These are phyloP conservation scores for Rana temporaria DNA, from an alignment of 2,113 vertebrate species.

Conservation along the genomic window DNA sequence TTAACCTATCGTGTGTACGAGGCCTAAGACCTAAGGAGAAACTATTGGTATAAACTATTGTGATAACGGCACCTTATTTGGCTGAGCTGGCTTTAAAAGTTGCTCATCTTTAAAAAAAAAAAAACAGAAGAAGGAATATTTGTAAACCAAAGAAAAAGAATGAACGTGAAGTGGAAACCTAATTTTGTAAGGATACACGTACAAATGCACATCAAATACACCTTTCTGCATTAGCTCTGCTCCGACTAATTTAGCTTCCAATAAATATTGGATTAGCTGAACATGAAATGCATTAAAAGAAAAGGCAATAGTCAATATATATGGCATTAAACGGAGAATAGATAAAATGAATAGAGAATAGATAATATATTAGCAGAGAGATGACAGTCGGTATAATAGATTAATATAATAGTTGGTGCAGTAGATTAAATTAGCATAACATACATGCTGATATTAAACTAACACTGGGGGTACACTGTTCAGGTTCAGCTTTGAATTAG, in stretches of 20 bases:
- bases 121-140: too few species aligned
- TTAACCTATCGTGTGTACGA: too few species aligned
- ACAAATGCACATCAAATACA: not conserved
- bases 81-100: too few species aligned
- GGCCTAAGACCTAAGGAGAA: too few species aligned
- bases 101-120: too few species aligned
- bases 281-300: constrained; percentile 25
- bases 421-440: constrained; percentile 45
- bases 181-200: not conserved
- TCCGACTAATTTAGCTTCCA: constrained; percentile 19
- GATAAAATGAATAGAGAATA: constrained; percentile 31
- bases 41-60: too few species aligned
- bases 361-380: constrained; percentile 44
- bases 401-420: not conserved
- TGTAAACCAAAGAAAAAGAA: too few species aligned
- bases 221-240: not conserved
- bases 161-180: too few species aligned
- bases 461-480: constrained; percentile 1
- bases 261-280: constrained; percentile 47
- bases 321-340: constrained; percentile 23
- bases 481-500: constrained; percentile 11
- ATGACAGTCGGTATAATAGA: constrained; percentile 8
- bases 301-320: constrained; percentile 30
- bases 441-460: constrained; percentile 40
- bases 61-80: too few species aligned